phyloP scores from a whole-genome alignment of 2,797 vertebrate genomes.

The Siniperca undulata region DNA sequence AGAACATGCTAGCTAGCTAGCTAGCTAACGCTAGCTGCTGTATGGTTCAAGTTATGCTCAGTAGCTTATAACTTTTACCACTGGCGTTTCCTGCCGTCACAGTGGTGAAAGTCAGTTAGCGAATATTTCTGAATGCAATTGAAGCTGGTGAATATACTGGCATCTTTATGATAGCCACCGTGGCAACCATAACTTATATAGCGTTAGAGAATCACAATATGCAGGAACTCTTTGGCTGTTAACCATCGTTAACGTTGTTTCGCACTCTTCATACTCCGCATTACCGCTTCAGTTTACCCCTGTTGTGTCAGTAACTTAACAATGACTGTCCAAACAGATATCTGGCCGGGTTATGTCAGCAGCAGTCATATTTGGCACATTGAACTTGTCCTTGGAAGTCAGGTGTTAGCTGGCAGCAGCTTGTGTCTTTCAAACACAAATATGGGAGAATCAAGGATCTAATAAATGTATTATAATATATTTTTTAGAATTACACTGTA shows the following conservation, averaged over 20 bases:
- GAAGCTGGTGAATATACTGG: not conserved
- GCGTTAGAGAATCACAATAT: not conserved
- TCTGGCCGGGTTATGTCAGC: not conserved
- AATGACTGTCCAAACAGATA: not conserved
- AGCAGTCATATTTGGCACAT: conserved; percentile 8
- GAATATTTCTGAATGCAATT: not conserved
- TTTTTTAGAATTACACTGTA: not conserved
- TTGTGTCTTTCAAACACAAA: not conserved
- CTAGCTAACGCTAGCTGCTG: conserved; percentile 49
- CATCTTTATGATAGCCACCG: not conserved
- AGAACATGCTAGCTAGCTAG: conserved; percentile 52
- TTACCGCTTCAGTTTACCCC: rapidly evolving
- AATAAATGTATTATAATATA: not conserved
- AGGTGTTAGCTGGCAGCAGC: conserved; percentile 12
- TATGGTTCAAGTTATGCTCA: not conserved
- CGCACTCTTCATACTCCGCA: not conserved
- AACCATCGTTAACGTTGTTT: not conserved
- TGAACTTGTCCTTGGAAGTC: conserved; percentile 61
- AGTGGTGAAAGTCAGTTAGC: not conserved
- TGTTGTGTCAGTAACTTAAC: too few species aligned
- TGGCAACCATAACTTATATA: too few species aligned
- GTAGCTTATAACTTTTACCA: not conserved
- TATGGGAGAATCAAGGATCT: not conserved
- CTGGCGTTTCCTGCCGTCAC: not conserved
- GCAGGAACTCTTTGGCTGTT: rapidly evolving